Conservation (phyloP, 2,113 vertebrate species). For the Puffinus mauretanicus region DNA sequence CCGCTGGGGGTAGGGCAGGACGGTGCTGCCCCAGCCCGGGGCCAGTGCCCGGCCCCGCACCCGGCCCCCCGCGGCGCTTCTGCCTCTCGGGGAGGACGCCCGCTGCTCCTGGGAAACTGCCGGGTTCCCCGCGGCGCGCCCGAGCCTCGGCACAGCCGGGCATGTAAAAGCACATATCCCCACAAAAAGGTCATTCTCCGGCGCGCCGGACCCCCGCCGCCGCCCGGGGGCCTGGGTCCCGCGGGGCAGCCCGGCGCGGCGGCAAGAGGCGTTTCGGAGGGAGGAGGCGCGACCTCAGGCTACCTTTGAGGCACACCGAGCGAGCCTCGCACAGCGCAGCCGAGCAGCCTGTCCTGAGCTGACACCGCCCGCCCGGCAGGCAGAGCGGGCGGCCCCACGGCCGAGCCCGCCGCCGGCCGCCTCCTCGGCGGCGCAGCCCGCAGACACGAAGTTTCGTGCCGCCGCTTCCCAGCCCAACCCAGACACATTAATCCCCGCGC, state of each 20-base stretch:
- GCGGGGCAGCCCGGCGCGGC: not conserved
- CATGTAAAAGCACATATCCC: not conserved
- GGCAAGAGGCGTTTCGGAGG: not conserved
- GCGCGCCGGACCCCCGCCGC: not conserved
- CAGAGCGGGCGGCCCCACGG: not conserved
- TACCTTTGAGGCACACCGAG: not conserved
- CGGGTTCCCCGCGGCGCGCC: not conserved
- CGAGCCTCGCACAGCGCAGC: not conserved
- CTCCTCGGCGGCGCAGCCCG: not conserved
- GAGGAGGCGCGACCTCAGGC: not conserved
- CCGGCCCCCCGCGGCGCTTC: not conserved
- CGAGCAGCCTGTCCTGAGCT: slow-evolving; percentile 14
- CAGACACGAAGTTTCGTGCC: not conserved
- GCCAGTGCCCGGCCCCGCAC: not conserved
- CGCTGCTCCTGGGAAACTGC: not conserved
- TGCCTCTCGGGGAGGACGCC: too few species aligned
- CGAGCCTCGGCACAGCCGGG: not conserved
- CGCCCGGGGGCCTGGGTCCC: not conserved
- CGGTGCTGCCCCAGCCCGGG: not conserved
- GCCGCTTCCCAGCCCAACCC: not conserved
- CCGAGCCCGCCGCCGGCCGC: not conserved
- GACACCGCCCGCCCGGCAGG: not conserved
- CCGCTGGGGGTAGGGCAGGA: too few species aligned
- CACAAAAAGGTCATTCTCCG: not conserved
- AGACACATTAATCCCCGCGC: slow-evolving; percentile 1